Evolutionary conservation across 2,113 vertebrate species (phyloP).

Genomic region (Hippolais icterina): DNA sequence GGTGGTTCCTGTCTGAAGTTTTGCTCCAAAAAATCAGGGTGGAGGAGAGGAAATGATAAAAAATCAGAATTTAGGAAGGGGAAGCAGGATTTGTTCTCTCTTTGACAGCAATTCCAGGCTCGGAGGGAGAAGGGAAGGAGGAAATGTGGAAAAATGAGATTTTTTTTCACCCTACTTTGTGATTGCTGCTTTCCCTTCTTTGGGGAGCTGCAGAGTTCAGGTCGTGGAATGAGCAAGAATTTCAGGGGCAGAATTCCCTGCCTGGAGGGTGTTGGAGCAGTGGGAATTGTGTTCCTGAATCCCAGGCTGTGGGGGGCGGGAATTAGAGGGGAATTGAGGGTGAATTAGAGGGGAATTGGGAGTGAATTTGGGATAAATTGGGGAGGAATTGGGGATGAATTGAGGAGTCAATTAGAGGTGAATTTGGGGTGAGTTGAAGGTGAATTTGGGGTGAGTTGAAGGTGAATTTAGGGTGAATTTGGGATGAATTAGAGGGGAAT

Average conservation of each 20-base stretch:
- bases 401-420: background rate
- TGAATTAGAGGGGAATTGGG: background rate
- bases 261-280: background rate
- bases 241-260: background rate
- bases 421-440: background rate
- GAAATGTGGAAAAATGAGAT: background rate
- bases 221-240: background rate
- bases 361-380: background rate
- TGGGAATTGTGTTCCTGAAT: background rate
- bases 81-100: background rate
- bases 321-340: background rate
- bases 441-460: background rate
- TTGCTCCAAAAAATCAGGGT: background rate
- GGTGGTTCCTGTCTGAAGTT: background rate
- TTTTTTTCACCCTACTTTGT: background rate
- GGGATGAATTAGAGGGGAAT: background rate
- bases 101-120: background rate
- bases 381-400: background rate
- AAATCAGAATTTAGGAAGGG: background rate
- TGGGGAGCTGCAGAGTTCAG: background rate
- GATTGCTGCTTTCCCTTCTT: background rate
- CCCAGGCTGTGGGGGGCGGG: background rate
- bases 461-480: background rate
- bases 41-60: background rate
- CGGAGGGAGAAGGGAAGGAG: background rate